Evolutionary conservation across 2,888 invertebrate species (phyloP).

Genomic region (Malthinus seriepunctatus): DNA sequence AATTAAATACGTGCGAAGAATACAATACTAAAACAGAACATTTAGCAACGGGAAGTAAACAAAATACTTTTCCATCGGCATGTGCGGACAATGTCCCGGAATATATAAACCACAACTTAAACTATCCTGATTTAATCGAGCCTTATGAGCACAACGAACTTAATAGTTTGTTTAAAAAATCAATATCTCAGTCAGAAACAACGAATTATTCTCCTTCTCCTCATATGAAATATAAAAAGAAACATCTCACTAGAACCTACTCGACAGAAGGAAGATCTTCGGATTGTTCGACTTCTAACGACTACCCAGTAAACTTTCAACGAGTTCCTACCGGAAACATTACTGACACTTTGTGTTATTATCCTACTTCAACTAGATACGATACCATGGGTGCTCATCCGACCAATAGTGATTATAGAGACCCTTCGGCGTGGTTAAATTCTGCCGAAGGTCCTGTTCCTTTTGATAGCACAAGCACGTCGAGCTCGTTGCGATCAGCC

Average conservation of each 20-base stretch:
- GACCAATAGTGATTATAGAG: constrained; percentile 60
- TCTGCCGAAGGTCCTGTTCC: constrained; percentile 54
- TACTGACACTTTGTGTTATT: constrained; percentile 81
- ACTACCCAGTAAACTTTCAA: constrained; percentile 68
- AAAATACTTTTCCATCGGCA: constrained; percentile 73
- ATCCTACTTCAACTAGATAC: constrained; percentile 72
- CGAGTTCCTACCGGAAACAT: constrained; percentile 72
- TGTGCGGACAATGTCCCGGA: constrained; percentile 70
- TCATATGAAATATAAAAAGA: constrained; percentile 43
- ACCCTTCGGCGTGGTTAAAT: constrained; percentile 59
- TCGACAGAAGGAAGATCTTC: constrained; percentile 55
- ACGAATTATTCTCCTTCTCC: constrained; percentile 54
- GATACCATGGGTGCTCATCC: constrained; percentile 59
- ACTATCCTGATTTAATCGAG: constrained; percentile 71
- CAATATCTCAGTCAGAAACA: constrained; percentile 60
- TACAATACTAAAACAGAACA: constrained; percentile 59
- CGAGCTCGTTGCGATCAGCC: constrained; percentile 66
- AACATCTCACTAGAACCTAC: constrained; percentile 60
- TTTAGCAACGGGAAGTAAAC: constrained; percentile 70
- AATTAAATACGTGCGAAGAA: constrained; percentile 48
- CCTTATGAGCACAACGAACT: constrained; percentile 58
- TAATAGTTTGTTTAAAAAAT: constrained; percentile 54
- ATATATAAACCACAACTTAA: constrained; percentile 63
- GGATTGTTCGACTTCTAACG: constrained; percentile 64
- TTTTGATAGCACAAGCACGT: constrained; percentile 59